These are phyloP conservation scores for Schizothorax lantsangensis DNA, from an alignment of 2,797 vertebrate species.

Conservation along the genomic window DNA sequence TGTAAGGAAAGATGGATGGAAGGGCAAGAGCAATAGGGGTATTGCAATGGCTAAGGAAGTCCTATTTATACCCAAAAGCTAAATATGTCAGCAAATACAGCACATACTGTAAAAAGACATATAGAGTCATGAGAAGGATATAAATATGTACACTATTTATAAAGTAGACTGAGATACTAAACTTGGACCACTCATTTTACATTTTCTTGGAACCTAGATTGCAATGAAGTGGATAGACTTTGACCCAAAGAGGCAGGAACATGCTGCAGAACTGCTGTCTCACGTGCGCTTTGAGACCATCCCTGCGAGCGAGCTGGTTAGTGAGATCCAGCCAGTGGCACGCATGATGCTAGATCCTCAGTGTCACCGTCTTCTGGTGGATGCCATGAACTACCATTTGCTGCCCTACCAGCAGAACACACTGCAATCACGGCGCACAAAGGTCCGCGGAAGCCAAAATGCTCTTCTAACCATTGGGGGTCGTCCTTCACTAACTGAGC, in stretches of 20 bases:
- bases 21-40: background rate
- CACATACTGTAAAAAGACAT: slow-evolving; percentile 47
- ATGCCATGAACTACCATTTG: slow-evolving; percentile 91
- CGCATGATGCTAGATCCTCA: slow-evolving; percentile 86
- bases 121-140: background rate
- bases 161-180: slow-evolving; percentile 32
- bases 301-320: slow-evolving; percentile 85
- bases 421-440: slow-evolving; percentile 83
- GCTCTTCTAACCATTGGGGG: slow-evolving; percentile 83
- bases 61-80: slow-evolving; percentile 38
- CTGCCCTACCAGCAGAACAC: slow-evolving; percentile 87
- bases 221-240: slow-evolving; percentile 87
- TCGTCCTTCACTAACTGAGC: slow-evolving; percentile 82
- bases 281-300: slow-evolving; percentile 85
- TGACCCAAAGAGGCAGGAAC: slow-evolving; percentile 75
- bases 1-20: background rate
- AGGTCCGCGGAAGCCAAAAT: slow-evolving; percentile 80
- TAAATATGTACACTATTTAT: slow-evolving; percentile 52
- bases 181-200: slow-evolving; percentile 30
- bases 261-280: slow-evolving; percentile 81
- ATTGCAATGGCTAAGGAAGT: background rate
- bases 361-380: slow-evolving; percentile 86
- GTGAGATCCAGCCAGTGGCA: slow-evolving; percentile 84
- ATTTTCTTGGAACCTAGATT: slow-evolving; percentile 67
- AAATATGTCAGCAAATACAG: slow-evolving; percentile 41